Evolutionary conservation across 2,888 invertebrate species (phyloP).

Genomic region (Dasypogon diadema): DNA sequence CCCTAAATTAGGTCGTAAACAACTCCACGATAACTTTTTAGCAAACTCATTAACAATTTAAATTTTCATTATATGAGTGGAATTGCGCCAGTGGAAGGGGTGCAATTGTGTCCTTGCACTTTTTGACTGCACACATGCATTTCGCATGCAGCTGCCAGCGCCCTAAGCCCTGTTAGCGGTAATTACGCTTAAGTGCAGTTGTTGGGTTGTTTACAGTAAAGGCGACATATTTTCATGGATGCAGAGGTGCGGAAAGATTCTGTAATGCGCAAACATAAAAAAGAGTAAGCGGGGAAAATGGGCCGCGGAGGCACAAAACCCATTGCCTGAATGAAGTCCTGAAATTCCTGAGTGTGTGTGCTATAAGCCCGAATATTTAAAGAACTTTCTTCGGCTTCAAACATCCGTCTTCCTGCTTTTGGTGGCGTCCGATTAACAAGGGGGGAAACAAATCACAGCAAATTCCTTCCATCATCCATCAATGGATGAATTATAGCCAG

Average conservation of each 20-base stretch:
- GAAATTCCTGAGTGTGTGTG: no score
- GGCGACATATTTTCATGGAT: slow-evolving; percentile 5
- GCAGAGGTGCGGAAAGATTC: slow-evolving; percentile 16
- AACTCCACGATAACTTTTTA: slow-evolving; percentile 54
- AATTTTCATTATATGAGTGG: slow-evolving; percentile 53
- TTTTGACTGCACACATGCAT: slow-evolving; percentile 22
- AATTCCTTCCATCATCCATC: no score
- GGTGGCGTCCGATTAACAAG: no score
- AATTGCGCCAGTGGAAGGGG: not conserved
- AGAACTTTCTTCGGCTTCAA: no score
- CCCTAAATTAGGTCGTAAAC: slow-evolving; percentile 53
- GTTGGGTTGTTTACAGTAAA: not conserved
- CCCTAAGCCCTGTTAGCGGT: slow-evolving; percentile 8
- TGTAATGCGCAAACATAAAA: slow-evolving; percentile 32
- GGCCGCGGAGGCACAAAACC: not conserved
- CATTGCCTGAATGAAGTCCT: not conserved
- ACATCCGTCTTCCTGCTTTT: no score
- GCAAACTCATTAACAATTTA: slow-evolving; percentile 55
- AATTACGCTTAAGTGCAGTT: slow-evolving; percentile 33
- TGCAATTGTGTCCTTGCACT: slow-evolving; percentile 12
- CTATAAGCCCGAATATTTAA: no score
- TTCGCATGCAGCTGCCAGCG: not conserved
- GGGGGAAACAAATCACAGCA: no score
- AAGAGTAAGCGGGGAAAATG: not conserved
- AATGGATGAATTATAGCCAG: slow-evolving; percentile 7